Base-by-base conservation (phyloP, 2,113 vertebrate species). In the Channa maculata region DNA sequence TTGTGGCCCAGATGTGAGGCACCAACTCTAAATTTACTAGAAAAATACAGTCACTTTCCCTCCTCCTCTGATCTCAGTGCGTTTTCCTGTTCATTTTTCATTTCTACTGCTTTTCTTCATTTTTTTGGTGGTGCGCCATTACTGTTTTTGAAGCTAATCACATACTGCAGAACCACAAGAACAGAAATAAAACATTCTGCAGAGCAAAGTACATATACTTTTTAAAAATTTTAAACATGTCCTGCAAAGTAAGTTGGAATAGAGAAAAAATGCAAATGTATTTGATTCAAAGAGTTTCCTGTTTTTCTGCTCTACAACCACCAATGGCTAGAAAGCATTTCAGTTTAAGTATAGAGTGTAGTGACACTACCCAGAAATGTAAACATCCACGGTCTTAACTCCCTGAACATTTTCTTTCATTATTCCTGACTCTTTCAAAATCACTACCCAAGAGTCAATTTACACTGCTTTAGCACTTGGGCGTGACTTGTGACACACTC, bases 1-100 rank as follows among this genome's bases (percentile, higher is more conserved):
- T 88, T 85, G 86, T 76, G 76, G 83, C 70, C 86, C 91, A 93
- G 89, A 92, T 91, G 89, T 90, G 66, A 81, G 68, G 83, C 79
- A 91, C 76, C 64, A 81, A 80, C 65, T 55, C 75, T 1, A 60
- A 83, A 80, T 46, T 67, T 73, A 43, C 69, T 71, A 67, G 64
- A 67, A 66, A 85, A 84, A 83, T 50, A 72, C 65, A 89, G 45
- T 33, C 86, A 79, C 85, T 87, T 89, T 88, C 85, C 51, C 88
- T 86, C 66, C 65, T 77, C 55, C 73, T 77, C 78, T 62, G 46
- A 55, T 70, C 59, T 44, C 9, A 6, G 6, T 43, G 65, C 71
- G 57, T 68, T 87, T 79, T 65, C 15, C 45, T 44, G 39, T 67
- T 49, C 68, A 64, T 63, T 83, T 71, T 72, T 65, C 66, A 54